These are phyloP conservation scores for Torymus tubicola DNA, from an alignment of 2,888 invertebrate genomes.

Conservation along the genomic window DNA sequence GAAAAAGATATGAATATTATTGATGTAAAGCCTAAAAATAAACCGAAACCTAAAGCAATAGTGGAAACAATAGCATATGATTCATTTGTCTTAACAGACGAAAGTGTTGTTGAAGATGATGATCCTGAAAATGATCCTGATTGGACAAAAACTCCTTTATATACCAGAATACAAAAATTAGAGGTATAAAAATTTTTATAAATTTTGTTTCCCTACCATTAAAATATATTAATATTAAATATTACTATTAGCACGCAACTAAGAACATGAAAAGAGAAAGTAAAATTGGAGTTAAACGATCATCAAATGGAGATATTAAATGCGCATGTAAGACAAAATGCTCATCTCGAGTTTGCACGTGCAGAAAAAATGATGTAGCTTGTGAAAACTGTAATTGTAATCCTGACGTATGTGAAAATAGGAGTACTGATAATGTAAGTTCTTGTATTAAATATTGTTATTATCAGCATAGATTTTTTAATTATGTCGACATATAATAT, in stretches of 20 bases:
- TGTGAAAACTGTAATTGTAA: constrained; percentile 80
- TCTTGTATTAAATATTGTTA: constrained; percentile 1
- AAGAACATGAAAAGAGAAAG: constrained; percentile 75
- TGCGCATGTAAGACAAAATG: constrained; percentile 82
- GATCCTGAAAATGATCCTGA: constrained; percentile 81
- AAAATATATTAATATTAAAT: too few species aligned
- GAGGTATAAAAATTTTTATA: constrained; percentile 62
- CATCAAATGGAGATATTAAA: constrained; percentile 79
- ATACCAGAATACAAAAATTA: constrained; percentile 75
- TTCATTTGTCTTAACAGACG: constrained; percentile 59
- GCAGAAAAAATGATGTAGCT: constrained; percentile 77
- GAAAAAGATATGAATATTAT: constrained; percentile 44
- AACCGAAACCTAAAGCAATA: constrained; percentile 23
- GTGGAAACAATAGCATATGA: constrained; percentile 38
- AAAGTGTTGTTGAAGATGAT: constrained; percentile 67
- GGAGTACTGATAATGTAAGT: constrained; percentile 58
- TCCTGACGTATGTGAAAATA: constrained; percentile 75
- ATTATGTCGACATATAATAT: background rate
- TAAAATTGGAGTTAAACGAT: constrained; percentile 76
- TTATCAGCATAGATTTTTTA: constrained; percentile 1
- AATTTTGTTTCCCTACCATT: too few species aligned
- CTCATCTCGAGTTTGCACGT: constrained; percentile 80
- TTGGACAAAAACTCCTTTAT: constrained; percentile 83
- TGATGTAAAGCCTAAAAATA: constrained; percentile 9
- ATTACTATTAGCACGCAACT: constrained; percentile 61